These are phyloP conservation scores for Bambusicola thoracicus DNA, from an alignment of 2,113 vertebrate genomes.

Conservation along the genomic window DNA sequence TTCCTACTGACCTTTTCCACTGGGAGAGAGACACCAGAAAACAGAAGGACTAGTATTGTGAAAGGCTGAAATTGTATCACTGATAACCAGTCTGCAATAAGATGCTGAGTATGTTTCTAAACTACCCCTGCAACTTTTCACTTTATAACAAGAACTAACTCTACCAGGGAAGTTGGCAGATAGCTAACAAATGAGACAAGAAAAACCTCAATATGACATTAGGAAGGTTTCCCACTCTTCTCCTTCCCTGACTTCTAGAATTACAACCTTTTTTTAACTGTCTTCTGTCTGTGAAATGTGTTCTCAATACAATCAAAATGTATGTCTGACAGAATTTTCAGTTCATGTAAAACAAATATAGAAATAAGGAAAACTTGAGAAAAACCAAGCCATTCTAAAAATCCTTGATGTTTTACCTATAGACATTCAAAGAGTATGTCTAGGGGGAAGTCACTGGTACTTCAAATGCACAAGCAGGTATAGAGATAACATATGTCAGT, in stretches of 20 bases:
- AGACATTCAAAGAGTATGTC: conserved; percentile 59
- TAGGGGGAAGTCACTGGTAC: conserved; percentile 49
- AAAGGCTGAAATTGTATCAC: background rate
- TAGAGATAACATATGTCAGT: conserved; percentile 45
- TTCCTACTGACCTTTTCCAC: background rate
- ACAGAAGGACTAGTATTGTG: background rate
- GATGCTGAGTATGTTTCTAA: background rate
- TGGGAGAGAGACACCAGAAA: background rate
- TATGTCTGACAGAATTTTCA: conserved; percentile 58
- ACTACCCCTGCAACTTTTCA: background rate
- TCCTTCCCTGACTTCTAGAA: background rate
- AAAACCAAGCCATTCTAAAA: conserved; percentile 59
- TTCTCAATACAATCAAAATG: conserved; percentile 31
- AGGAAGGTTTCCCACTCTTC: background rate
- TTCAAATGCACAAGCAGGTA: conserved; percentile 43
- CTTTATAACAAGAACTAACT: background rate
- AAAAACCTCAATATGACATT: background rate
- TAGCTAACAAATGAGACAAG: conserved; percentile 13
- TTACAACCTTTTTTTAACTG: conserved; percentile 1
- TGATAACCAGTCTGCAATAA: background rate
- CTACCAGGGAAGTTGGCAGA: background rate
- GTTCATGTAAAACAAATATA: conserved; percentile 61
- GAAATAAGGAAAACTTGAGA: conserved; percentile 52
- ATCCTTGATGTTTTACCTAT: conserved; percentile 65
- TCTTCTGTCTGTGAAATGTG: conserved; percentile 14